phyloP scores from a whole-genome alignment of 1,140 invertebrate species.

The Phenacoccus solenopsis region DNA sequence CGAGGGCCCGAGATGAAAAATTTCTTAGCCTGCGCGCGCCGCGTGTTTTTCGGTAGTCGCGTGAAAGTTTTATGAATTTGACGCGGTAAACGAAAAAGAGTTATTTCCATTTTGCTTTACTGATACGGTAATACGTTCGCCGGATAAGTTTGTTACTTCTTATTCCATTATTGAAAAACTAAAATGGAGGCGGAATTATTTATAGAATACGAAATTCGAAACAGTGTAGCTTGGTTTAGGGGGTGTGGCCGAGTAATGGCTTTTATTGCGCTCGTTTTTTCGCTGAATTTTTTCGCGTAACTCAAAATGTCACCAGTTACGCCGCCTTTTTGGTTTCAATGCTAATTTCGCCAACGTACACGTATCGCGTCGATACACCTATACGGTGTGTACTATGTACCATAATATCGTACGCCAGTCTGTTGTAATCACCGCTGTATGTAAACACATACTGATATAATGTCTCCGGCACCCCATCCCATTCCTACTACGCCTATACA shows the following conservation, averaged over 20 bases:
- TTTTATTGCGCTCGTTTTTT: neutral
- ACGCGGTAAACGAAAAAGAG: neutral
- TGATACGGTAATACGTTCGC: neutral
- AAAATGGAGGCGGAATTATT: constrained; percentile 1
- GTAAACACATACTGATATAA: too few species aligned
- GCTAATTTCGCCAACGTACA: too few species aligned
- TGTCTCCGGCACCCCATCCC: too few species aligned
- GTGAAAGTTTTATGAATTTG: neutral
- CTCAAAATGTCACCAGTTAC: neutral
- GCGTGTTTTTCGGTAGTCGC: neutral
- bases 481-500: too few species aligned
- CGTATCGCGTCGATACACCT: too few species aligned
- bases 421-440: neutral
- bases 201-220: neutral
- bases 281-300: neutral
- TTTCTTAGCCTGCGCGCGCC: neutral
- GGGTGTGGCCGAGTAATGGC: neutral
- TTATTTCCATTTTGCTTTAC: neutral
- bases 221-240: neutral
- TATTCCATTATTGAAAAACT: constrained; percentile 3
- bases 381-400: too few species aligned
- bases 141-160: neutral
- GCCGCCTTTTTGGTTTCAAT: neutral
- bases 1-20: neutral
- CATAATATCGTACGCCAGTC: too few species aligned